Percentiles rank a stretch among this genome's conserved stretches.
Conservation (phyloP, 2,888 invertebrate species). For the Dastarcus helophoroides region DNA sequence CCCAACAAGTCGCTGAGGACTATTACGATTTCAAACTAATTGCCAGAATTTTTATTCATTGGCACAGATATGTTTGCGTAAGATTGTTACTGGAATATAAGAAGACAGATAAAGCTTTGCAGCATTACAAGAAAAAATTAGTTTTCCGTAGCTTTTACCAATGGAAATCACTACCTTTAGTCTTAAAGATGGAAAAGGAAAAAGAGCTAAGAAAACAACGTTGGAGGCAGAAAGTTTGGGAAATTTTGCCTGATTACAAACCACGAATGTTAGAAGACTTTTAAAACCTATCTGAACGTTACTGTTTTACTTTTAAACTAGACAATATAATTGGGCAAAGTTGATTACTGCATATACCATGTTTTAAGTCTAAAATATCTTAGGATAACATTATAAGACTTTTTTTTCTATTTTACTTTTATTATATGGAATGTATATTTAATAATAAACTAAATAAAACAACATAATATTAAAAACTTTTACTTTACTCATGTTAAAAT, state of each 20-base stretch:
- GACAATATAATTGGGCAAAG: no score
- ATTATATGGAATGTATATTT: no score
- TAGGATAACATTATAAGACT: no score
- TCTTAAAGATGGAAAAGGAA: constrained; percentile 51
- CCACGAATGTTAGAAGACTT: constrained; percentile 38
- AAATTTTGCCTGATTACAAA: constrained; percentile 57
- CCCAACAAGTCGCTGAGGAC: constrained; percentile 60
- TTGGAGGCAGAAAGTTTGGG: constrained; percentile 61
- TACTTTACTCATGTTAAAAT: no score
- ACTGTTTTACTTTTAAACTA: no score
- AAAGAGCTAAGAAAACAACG: constrained; percentile 55
- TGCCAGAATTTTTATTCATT: constrained; percentile 26
- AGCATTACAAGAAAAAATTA: constrained; percentile 42
- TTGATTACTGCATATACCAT: no score
- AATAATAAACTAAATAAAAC: no score
- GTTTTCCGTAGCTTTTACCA: constrained; percentile 38
- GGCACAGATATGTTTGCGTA: constrained; percentile 25
- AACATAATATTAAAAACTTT: no score
- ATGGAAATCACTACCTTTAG: constrained; percentile 55
- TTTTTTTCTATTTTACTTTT: no score
- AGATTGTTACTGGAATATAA: constrained; percentile 22
- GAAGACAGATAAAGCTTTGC: constrained; percentile 31
- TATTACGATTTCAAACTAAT: constrained; percentile 47
- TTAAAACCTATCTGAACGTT: no score
- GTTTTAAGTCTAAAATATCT: no score